Percentiles rank a stretch among this genome's conserved stretches.
phyloP scores from a whole-genome alignment of 2,113 vertebrate genomes.

The Etheostoma cragini region DNA sequence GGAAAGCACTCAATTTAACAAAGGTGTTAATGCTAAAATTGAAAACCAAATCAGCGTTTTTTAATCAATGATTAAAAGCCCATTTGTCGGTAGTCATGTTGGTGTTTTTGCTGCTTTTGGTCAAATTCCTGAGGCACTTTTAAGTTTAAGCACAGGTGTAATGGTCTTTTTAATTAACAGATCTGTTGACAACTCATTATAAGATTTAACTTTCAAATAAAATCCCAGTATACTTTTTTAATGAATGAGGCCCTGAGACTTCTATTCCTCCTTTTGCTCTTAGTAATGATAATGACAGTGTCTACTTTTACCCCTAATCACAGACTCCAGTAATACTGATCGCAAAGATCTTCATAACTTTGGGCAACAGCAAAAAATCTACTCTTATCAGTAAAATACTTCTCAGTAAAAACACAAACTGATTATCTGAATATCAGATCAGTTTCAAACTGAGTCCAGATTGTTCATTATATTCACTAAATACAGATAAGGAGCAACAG shows the following conservation, averaged over 20 bases:
- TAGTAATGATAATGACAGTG: slow-evolving; percentile 32
- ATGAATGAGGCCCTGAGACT: slow-evolving; percentile 40
- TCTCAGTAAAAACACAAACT: background rate
- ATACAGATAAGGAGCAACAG: background rate
- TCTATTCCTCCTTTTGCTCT: slow-evolving; percentile 21
- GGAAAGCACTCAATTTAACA: background rate
- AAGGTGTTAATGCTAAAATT: background rate
- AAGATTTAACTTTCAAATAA: slow-evolving; percentile 46
- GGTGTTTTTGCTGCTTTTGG: background rate
- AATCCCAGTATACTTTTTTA: slow-evolving; percentile 36
- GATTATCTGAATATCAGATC: background rate
- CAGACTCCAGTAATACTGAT: slow-evolving; percentile 26
- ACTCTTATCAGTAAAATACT: background rate
- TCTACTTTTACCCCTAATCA: slow-evolving; percentile 33
- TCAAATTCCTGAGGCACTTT: background rate
- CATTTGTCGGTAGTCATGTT: background rate
- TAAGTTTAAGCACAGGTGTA: slow-evolving; percentile 14
- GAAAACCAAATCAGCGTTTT: background rate
- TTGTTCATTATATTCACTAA: background rate
- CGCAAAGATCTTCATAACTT: background rate
- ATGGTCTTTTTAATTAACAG: slow-evolving; percentile 35
- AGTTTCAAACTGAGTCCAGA: background rate
- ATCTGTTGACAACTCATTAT: slow-evolving; percentile 21
- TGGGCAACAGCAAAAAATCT: background rate
- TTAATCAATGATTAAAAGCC: background rate